Percentiles rank a stretch among this genome's conserved stretches.
Evolutionary conservation across 2,888 invertebrate species (phyloP).

Genomic region (Himalopsyche kuldschensis): DNA sequence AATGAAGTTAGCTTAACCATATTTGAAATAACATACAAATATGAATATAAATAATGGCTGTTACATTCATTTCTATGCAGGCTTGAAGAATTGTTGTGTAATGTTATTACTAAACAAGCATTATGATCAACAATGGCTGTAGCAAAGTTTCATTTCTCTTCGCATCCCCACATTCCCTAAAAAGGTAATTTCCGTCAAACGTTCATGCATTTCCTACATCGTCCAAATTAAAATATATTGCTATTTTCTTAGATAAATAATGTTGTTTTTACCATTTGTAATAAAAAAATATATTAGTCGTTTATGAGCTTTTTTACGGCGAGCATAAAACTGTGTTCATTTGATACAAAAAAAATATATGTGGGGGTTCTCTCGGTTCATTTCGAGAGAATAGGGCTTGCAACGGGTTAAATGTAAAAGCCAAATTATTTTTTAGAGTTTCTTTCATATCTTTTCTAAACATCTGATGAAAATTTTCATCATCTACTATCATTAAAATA

Average conservation of each 20-base stretch:
- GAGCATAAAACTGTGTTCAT: background rate
- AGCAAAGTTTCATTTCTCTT: too few relatives aligned
- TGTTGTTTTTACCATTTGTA: background rate
- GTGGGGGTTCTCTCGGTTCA: background rate
- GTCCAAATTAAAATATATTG: background rate
- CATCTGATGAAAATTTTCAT: too few relatives aligned
- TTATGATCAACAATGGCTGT: too few relatives aligned
- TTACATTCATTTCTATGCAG: too few relatives aligned
- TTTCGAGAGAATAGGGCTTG: background rate
- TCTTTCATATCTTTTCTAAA: background rate
- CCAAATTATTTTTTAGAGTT: background rate
- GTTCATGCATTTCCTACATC: background rate
- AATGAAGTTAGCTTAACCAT: too few relatives aligned
- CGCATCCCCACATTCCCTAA: background rate
- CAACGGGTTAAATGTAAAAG: background rate
- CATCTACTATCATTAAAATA: too few relatives aligned
- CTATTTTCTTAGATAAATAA: background rate
- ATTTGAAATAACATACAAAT: too few relatives aligned
- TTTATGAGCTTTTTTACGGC: background rate
- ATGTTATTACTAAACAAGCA: too few relatives aligned
- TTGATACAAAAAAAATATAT: background rate
- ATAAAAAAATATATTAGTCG: background rate
- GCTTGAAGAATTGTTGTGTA: too few relatives aligned
- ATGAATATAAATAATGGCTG: too few relatives aligned
- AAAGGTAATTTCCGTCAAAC: background rate